These are phyloP conservation scores for Tapirus terrestris DNA, from an alignment of 2,113 vertebrate genomes.

Conservation along the genomic window DNA sequence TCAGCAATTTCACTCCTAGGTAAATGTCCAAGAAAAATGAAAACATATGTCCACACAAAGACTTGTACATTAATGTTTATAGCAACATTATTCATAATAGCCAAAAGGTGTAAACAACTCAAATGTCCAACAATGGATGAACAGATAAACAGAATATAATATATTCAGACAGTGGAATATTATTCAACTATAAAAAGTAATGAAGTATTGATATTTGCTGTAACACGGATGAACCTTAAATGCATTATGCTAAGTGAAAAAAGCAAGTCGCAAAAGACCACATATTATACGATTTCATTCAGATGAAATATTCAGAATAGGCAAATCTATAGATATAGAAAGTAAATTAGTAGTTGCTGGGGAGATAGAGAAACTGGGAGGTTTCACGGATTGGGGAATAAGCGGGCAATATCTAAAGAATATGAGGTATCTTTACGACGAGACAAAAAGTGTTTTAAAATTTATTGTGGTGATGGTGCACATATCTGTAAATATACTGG, in stretches of 20 bases:
- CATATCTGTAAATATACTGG: not conserved
- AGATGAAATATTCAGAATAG: not conserved
- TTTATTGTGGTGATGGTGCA: not conserved
- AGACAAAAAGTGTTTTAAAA: slow-evolving; percentile 36
- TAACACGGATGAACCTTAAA: not conserved
- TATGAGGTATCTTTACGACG: not conserved
- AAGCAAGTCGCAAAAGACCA: not conserved
- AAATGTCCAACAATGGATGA: not conserved
- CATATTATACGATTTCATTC: not conserved
- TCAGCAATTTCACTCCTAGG: not conserved
- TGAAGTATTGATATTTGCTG: not conserved
- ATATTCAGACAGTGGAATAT: not conserved
- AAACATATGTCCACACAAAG: not conserved
- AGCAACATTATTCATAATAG: not conserved
- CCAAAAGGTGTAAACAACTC: not conserved
- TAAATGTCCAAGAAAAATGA: not conserved
- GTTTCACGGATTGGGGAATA: not conserved
- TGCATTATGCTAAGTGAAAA: not conserved
- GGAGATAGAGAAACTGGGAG: not conserved
- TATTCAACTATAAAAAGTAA: not conserved
- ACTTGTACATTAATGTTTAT: not conserved
- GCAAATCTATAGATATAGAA: not conserved
- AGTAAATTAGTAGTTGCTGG: not conserved
- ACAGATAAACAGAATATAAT: not conserved
- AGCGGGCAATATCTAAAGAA: not conserved